Base-by-base conservation (phyloP, 2,888 invertebrate species). In the Ophion costatus region DNA sequence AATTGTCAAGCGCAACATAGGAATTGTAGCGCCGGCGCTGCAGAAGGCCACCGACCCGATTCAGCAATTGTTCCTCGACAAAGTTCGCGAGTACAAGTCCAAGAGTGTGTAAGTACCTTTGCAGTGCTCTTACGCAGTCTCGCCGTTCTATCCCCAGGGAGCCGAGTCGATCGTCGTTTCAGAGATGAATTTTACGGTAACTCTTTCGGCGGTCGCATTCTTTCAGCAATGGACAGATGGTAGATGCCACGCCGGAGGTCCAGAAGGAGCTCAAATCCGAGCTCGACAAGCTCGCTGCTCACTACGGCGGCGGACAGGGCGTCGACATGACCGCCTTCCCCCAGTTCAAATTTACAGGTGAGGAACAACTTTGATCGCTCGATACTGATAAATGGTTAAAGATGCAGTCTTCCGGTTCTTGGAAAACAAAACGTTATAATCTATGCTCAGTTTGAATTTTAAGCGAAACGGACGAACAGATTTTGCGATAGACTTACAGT, bases 241-340 rank as follows among this genome's bases (percentile, higher is more conserved):
- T 98, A 0, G 98, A 98, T 78, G 95, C 97, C 4, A 96, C 96
- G 75, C 97, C 98, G 0, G 96, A 96, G 38, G 96, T 97, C 61
- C 95, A 97, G 91, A 96, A 95, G 89, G 97, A 97, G 92, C 93
- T 97, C 85, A 96, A 96, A 91, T 94, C 96, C 17, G 98, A 98
- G 92, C 93, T 98, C 89, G 97, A 97, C 7, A 97, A 97, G 94
- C 95, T 98, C 56, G 96, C 97, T 76, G 96, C 95, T 90, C 96
- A 96, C 88, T 98, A 94, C 91, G 96, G 96, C 66, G 97, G 97
- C 89, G 96, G 96, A 76, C 92, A 95, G 14, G 97, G 97, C 64
- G 95, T 95, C 5, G 98, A 98, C 92, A 97, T 98, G 97, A 97
- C 97, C 22, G 95, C 98, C 93, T 98, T 99, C 94, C 99, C 99